phyloP scores from a whole-genome alignment of 2,797 vertebrate species.

The Ibycter americanus region DNA sequence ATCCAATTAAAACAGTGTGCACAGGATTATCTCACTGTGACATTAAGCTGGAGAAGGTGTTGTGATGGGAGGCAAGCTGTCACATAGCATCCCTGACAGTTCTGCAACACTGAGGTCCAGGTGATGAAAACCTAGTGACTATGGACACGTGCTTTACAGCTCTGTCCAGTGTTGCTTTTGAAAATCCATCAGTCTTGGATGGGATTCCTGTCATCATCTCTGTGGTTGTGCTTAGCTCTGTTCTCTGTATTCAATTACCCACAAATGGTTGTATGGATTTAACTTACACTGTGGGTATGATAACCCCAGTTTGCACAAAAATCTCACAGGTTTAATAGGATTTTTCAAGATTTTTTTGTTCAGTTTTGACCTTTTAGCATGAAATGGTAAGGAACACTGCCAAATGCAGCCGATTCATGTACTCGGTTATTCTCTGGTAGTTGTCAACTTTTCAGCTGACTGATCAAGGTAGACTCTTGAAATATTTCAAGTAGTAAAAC shows the following conservation, averaged over 20 bases:
- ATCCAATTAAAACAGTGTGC: neutral
- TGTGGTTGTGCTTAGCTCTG: neutral
- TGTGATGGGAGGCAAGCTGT: neutral
- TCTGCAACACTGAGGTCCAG: neutral
- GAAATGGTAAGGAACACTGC: neutral
- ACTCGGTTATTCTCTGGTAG: neutral
- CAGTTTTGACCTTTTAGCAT: neutral
- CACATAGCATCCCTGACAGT: neutral
- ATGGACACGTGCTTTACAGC: neutral
- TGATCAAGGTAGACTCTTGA: neutral
- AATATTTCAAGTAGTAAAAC: neutral
- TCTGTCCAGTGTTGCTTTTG: neutral
- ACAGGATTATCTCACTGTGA: neutral
- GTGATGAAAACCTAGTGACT: neutral
- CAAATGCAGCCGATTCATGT: neutral
- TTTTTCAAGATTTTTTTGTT: neutral
- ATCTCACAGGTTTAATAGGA: neutral
- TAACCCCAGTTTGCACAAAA: neutral
- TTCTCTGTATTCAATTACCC: neutral
- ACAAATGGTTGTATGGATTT: neutral
- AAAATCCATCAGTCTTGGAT: neutral
- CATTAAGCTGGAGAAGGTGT: neutral
- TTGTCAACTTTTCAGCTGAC: neutral
- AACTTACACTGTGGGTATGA: fast-evolving
- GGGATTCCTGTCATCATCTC: neutral